Evolutionary conservation across 2,888 invertebrate species (phyloP), one percentile per base, ranked within the genome.

Genomic region (Neoascia interrupta): DNA sequence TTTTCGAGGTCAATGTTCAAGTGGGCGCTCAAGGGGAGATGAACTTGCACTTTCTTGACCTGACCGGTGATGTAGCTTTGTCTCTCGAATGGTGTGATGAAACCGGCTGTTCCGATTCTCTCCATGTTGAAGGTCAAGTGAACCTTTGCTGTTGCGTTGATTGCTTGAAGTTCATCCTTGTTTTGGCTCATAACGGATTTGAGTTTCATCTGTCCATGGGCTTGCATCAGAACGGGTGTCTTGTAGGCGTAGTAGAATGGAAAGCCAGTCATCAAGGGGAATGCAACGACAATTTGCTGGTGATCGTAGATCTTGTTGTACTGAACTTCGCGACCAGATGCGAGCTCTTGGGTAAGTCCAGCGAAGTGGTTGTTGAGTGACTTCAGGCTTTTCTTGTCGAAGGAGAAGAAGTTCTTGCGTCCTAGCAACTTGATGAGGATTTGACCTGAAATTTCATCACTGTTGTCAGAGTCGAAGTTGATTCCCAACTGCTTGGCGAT

Each of bases 181-280:
- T 11, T 43, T 1, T 81, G 31, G n/a, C 72, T 19, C 5, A 68
- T 11, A 80, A 80, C 81, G 2, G 63, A 11, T 85, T 87, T 85
- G 41, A 88, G 90, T 66, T 90, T 89, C 1, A 90, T 84, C 63
- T 91, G 89, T 68, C 91, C 90, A 76, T 90, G 88, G 6, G 91
- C 82, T 81, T 90, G 91, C 16, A 92, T 81, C 15, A 92, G 85
- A 8, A 90, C 89, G 6, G 93, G 93, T 61, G 89, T 90, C 60
- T 91, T 91, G 83, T 92, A 90, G 58, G 91, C 91, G 87, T 90
- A 93, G 70, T 92, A 87, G 86, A 93, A 93, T 8, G 94, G 94
- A 82, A 94, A 89, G 85, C 94, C 94, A 82, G 91, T 91, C 68
- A 92, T 92, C n/a, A 93, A 91, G 2, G 94, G 94, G 90, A 94